These are phyloP conservation scores for Cosmopolites sordidus DNA, from an alignment of 2,888 invertebrate species.

Conservation along the genomic window DNA sequence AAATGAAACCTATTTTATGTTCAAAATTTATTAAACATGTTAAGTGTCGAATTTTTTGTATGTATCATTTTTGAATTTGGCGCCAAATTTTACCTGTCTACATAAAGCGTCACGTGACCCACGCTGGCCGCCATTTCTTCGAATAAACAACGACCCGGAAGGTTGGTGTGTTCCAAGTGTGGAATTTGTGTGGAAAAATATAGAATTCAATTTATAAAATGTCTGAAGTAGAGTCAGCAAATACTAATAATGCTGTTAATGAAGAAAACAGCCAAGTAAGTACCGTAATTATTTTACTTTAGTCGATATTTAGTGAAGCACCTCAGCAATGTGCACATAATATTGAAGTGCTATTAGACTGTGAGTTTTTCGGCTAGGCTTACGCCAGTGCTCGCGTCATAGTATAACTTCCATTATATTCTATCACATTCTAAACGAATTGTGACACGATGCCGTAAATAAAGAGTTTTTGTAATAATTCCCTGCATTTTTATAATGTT, in stretches of 20 bases:
- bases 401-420: too few species aligned
- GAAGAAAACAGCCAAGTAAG: slow-evolving; percentile 48
- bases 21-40: too few species aligned
- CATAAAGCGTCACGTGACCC: slow-evolving; percentile 53
- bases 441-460: slow-evolving; percentile 13
- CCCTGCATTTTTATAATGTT: slow-evolving; percentile 6
- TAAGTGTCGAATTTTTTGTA: too few species aligned
- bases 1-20: too few species aligned
- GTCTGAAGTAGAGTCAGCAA: slow-evolving; percentile 48
- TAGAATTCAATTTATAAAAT: slow-evolving; percentile 42
- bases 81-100: slow-evolving; percentile 41
- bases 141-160: slow-evolving; percentile 58
- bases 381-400: background rate
- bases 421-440: slow-evolving; percentile 40
- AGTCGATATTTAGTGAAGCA: slow-evolving; percentile 31
- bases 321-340: slow-evolving; percentile 48
- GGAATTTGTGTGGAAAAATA: slow-evolving; percentile 32
- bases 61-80: slow-evolving; percentile 31
- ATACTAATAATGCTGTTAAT: slow-evolving; percentile 43
- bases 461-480: slow-evolving; percentile 10
- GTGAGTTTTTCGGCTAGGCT: slow-evolving; percentile 33
- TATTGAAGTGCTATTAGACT: slow-evolving; percentile 42
- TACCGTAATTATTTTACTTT: slow-evolving; percentile 27
- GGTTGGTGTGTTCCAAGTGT: slow-evolving; percentile 36
- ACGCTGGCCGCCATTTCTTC: slow-evolving; percentile 60